phyloP scores from a whole-genome alignment of 2,113 vertebrate species.

The Sclerurus mexicanus region DNA sequence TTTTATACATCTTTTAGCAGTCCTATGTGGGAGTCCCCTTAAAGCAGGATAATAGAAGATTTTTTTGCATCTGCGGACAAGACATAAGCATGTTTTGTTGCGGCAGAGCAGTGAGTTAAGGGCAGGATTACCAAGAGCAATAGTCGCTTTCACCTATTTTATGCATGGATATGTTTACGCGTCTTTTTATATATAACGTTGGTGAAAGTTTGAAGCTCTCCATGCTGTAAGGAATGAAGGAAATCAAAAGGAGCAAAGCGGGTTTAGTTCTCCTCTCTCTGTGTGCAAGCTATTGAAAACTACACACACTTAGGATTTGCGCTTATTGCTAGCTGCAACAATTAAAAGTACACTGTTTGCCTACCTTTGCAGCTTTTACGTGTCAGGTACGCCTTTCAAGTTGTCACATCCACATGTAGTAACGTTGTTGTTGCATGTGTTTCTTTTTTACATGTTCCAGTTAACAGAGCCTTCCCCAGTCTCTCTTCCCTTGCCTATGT shows the following conservation, averaged over 20 bases:
- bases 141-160: not conserved
- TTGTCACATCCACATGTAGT: not conserved
- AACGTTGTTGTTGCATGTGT: not conserved
- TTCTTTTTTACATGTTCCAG: not conserved
- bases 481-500: not conserved
- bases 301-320: not conserved
- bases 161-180: not conserved
- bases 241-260: not conserved
- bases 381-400: not conserved
- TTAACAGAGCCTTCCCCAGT: not conserved
- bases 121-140: not conserved
- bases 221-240: not conserved
- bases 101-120: not conserved
- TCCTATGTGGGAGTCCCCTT: not conserved
- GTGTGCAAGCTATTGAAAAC: not conserved
- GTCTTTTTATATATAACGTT: not conserved
- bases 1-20: not conserved
- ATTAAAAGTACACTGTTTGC: conserved; percentile 12
- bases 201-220: not conserved
- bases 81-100: not conserved
- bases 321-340: not conserved
- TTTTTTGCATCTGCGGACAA: not conserved
- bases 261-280: not conserved
- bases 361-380: not conserved
- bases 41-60: not conserved